Evolutionary conservation across 2,888 invertebrate species (phyloP).

Genomic region (Cylloceria caligata): DNA sequence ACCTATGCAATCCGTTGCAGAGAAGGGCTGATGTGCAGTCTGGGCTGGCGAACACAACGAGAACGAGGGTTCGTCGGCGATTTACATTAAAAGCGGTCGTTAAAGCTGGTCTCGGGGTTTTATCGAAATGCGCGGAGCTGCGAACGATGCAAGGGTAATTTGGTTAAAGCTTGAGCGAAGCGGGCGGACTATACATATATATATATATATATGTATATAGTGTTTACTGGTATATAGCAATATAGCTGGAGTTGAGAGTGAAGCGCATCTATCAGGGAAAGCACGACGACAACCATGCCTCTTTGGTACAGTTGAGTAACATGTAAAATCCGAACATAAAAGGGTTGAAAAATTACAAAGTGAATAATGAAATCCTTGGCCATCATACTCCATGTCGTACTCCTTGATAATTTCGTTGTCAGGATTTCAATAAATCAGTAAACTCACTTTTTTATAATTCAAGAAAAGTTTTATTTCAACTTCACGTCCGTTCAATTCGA

Average conservation of each 20-base stretch:
- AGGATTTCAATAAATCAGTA: too few relatives aligned
- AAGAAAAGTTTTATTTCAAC: too few relatives aligned
- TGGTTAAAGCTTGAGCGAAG: conserved; percentile 38
- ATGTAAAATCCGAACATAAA: conserved; percentile 27
- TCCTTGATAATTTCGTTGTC: too few relatives aligned
- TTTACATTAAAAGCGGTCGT: conserved; percentile 70
- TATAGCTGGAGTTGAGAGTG: conserved; percentile 24
- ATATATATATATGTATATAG: too few relatives aligned
- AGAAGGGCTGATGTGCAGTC: conserved; percentile 27
- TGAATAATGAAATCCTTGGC: conserved; percentile 18
- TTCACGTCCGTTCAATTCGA: too few relatives aligned
- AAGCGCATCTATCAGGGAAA: conserved; percentile 20
- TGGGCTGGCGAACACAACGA: conserved; percentile 24
- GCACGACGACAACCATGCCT: conserved; percentile 4
- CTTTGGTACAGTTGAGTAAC: conserved; percentile 25
- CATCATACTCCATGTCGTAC: not conserved
- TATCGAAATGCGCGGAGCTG: conserved; percentile 48
- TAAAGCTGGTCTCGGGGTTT: conserved; percentile 60
- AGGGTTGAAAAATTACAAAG: conserved; percentile 27
- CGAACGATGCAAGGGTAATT: conserved; percentile 50
- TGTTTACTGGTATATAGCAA: conserved; percentile 1
- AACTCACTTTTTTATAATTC: too few relatives aligned
- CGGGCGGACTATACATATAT: not conserved
- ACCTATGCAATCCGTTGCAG: conserved; percentile 65
- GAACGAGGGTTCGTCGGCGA: conserved; percentile 44